A percentile compares a stretch with the other conserved stretches of the same genome.
phyloP scores from a whole-genome alignment of 2,113 vertebrate genomes.

The Tautogolabrus adspersus region DNA sequence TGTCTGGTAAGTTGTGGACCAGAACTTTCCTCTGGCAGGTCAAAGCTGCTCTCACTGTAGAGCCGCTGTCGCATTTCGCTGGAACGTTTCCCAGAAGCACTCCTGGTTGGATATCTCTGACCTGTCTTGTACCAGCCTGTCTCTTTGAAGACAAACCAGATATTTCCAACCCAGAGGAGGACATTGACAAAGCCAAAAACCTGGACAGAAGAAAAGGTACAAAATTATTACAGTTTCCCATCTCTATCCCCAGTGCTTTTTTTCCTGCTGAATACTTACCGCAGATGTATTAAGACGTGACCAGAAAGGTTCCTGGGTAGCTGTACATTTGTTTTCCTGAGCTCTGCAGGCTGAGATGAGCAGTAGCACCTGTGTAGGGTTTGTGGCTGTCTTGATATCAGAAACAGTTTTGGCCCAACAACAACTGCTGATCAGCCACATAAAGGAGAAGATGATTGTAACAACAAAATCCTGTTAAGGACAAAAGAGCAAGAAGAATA shows the following conservation, averaged over 20 bases:
- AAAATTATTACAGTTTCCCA: background rate
- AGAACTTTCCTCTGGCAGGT: conserved; percentile 73
- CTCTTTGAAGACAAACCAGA: conserved; percentile 99
- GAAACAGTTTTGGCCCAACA: conserved; percentile 96
- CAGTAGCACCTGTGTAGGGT: conserved; percentile 90
- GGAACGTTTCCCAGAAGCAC: conserved; percentile 89
- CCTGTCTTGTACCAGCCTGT: conserved; percentile 95
- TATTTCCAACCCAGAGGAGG: conserved; percentile 97
- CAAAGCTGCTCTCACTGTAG: conserved; percentile 88
- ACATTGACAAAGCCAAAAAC: conserved; percentile 98
- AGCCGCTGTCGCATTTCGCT: conserved; percentile 88
- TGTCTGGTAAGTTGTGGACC: conserved; percentile 57
- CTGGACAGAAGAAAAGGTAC: conserved; percentile 70
- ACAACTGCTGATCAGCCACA: conserved; percentile 95
- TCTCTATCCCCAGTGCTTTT: background rate
- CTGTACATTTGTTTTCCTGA: conserved; percentile 90
- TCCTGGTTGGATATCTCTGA: conserved; percentile 88
- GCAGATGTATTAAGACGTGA: conserved; percentile 94
- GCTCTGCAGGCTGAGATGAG: conserved; percentile 95
- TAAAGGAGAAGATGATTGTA: conserved; percentile 92
- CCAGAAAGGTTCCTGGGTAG: conserved; percentile 90
- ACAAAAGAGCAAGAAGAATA: conserved; percentile 13
- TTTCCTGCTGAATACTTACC: conserved; percentile 79
- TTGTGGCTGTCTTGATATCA: conserved; percentile 91
- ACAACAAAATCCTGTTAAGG: conserved; percentile 92